Evolutionary conservation across 2,797 vertebrate genomes (phyloP), one percentile per base, ranked within the genome.

Genomic region (Mus minutoides): DNA sequence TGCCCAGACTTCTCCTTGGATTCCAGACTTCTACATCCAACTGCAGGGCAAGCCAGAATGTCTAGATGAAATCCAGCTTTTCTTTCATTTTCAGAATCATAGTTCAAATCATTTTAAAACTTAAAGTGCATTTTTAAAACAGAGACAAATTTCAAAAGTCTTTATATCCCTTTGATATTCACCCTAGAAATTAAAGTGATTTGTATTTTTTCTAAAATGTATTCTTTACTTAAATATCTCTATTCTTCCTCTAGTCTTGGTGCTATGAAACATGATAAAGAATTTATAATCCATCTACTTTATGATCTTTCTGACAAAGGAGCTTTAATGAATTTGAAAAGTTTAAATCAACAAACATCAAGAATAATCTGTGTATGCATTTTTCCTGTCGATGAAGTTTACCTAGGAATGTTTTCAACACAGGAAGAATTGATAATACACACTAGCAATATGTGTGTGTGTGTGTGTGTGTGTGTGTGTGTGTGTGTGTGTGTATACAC

Each of bases 1-100:
- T 34, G 79, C 69, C 29, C 43, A 94, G 56, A 64, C 12, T 95
- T 90, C 49, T 94, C 26, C 16, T 13, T 22, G 40, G 56, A 84
- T 87, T 92, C 88, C 76, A 91, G 77, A 58, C 24, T 92, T 92
- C 37, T 56, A 3, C 34, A 82, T 37, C 49, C 24, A 79, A n/a
- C 43, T 58, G 43, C 69, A 96, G 94, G n/a, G 31, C 31, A 90
- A 95, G 67, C 24, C 71, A 87, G 58, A 90, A 84, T 2, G 9
- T 79, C 76, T 82, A 76, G 75, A 49, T 76, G 84, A 94, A 95
- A 80, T 93, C n/a, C 46, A 75, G 71, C 56, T 76, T 94, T 91
- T 64, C 40, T 58, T 92, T 92, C 7, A 9, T 85, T 93, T 78
- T 49, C 40, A 96, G 69, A 62, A 37, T 16, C 13, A 54, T 40